Evolutionary conservation across 2,797 vertebrate genomes (phyloP).

Genomic region (Crocodylus rhombifer): DNA sequence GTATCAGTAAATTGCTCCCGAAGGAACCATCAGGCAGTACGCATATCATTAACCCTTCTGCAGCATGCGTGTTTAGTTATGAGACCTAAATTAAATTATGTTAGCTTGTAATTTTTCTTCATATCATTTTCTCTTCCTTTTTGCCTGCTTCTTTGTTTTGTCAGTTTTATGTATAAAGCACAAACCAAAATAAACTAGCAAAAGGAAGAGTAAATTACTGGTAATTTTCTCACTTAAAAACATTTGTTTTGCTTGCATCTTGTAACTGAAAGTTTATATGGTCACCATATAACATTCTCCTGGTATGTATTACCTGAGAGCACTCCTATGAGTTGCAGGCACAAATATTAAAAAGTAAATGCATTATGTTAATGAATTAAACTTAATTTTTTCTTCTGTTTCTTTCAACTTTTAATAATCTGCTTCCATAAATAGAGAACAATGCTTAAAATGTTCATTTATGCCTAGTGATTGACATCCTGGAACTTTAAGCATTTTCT

Average conservation of each 20-base stretch:
- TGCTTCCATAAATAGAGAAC: slow-evolving; percentile 12
- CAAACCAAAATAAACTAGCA: not conserved
- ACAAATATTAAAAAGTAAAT: not conserved
- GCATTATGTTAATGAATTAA: not conserved
- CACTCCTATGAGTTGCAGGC: not conserved
- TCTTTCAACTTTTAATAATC: slow-evolving; percentile 17
- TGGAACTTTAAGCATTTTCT: slow-evolving; percentile 59
- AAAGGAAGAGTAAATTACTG: not conserved
- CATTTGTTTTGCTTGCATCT: not conserved
- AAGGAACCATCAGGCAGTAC: slow-evolving; percentile 88
- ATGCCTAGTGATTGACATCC: slow-evolving; percentile 59
- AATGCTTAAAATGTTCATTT: slow-evolving; percentile 47
- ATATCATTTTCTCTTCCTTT: not conserved
- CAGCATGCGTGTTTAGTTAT: slow-evolving; percentile 69
- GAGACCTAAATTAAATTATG: slow-evolving; percentile 48
- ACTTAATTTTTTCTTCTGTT: not conserved
- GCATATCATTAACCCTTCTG: slow-evolving; percentile 89
- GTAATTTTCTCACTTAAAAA: not conserved
- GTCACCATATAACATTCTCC: not conserved
- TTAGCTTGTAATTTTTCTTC: not conserved
- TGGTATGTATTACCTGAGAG: not conserved
- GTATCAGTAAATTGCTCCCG: slow-evolving; percentile 90
- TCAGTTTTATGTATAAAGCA: not conserved
- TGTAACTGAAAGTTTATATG: not conserved
- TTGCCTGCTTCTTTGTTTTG: not conserved